Conservation (phyloP, 2,888 invertebrate genomes). For the Hybos culiciformis region DNA sequence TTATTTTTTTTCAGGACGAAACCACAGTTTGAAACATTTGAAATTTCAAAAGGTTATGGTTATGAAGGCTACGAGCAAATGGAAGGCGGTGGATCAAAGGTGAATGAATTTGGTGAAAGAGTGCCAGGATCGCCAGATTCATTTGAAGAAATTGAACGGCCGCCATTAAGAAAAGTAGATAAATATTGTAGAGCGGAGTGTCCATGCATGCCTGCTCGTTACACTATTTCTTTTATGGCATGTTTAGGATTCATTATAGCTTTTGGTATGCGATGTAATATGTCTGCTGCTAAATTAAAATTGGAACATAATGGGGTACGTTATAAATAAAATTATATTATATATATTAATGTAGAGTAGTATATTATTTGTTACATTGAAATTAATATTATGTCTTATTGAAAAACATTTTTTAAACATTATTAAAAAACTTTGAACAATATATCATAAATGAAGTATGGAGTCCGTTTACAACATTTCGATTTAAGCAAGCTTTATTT, state of each 20-base stretch:
- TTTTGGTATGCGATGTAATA: slow-evolving; percentile 97
- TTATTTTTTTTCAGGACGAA: slow-evolving; percentile 16
- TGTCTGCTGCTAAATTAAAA: slow-evolving; percentile 92
- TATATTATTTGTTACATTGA: neutral
- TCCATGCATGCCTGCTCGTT: slow-evolving; percentile 70
- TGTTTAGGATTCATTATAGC: slow-evolving; percentile 86
- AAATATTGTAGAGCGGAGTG: slow-evolving; percentile 77
- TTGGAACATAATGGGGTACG: slow-evolving; percentile 49
- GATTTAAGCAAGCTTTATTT: no score
- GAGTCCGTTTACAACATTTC: no score
- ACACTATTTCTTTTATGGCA: slow-evolving; percentile 74
- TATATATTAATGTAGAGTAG: neutral
- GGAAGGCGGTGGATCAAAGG: slow-evolving; percentile 25
- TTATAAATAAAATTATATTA: slow-evolving; percentile 6
- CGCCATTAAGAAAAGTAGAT: slow-evolving; percentile 74
- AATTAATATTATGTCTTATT: no score
- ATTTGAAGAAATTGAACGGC: slow-evolving; percentile 69
- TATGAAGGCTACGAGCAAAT: slow-evolving; percentile 32
- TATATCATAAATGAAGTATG: no score
- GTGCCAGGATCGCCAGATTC: slow-evolving; percentile 59
- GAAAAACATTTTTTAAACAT: no score
- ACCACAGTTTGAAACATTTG: slow-evolving; percentile 29
- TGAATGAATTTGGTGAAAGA: slow-evolving; percentile 28
- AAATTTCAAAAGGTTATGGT: slow-evolving; percentile 26
- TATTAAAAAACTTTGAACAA: no score